Evolutionary conservation across 2,797 vertebrate species (phyloP).

Genomic region (Malurus splendens): DNA sequence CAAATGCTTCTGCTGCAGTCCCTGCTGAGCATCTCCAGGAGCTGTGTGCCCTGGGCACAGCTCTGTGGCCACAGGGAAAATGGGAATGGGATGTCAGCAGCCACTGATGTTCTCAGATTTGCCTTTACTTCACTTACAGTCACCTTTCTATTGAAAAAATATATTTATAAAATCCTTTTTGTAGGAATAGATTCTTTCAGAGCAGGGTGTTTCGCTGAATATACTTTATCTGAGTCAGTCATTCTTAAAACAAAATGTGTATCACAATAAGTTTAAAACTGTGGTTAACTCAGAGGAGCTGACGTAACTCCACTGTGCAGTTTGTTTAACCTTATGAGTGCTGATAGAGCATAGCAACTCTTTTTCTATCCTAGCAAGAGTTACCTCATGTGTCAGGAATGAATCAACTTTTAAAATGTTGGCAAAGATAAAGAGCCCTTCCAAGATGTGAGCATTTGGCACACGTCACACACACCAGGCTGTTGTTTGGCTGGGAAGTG

Average conservation of each 20-base stretch:
- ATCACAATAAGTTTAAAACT: neutral
- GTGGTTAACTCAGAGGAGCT: neutral
- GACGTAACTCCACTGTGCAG: neutral
- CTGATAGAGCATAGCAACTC: neutral
- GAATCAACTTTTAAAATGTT: neutral
- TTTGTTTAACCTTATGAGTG: constrained; percentile 26
- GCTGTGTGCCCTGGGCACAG: neutral
- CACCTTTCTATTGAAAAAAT: neutral
- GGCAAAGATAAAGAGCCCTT: neutral
- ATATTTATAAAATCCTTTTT: neutral
- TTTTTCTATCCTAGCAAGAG: neutral
- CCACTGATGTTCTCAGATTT: neutral
- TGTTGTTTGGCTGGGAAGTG: neutral
- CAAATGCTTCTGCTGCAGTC: neutral
- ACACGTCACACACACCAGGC: neutral
- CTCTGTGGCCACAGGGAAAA: neutral
- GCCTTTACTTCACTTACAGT: neutral
- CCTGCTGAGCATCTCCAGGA: neutral
- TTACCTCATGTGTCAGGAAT: constrained; percentile 12
- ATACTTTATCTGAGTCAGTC: neutral
- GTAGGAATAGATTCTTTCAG: neutral
- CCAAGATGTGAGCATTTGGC: neutral
- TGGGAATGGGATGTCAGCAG: neutral
- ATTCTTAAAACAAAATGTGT: neutral
- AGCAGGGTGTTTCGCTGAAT: neutral